phyloP scores from a whole-genome alignment of 2,797 vertebrate genomes.

The Poeciliopsis paucimaculata region DNA sequence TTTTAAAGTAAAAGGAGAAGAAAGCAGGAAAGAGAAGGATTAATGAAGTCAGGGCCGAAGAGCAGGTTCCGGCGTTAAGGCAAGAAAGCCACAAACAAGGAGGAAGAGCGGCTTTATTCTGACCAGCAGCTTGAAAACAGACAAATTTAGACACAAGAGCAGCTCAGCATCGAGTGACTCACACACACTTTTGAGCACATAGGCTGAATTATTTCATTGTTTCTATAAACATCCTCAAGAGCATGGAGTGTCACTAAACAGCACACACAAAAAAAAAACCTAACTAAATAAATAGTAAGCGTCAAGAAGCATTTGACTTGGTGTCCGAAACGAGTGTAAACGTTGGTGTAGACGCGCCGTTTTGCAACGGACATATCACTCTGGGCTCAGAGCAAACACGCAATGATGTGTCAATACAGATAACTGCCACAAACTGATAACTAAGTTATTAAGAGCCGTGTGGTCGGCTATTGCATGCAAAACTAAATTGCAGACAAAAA shows the following conservation, averaged over 20 bases:
- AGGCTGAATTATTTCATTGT: constrained; percentile 12
- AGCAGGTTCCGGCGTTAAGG: constrained; percentile 67
- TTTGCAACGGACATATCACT: constrained; percentile 24
- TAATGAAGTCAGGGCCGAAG: constrained; percentile 45
- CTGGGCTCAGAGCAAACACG: constrained; percentile 27
- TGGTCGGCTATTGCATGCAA: background rate
- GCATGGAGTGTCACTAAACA: constrained; percentile 1
- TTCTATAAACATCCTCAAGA: background rate
- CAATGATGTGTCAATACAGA: constrained; percentile 34
- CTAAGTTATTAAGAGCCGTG: background rate
- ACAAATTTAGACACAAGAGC: constrained; percentile 42
- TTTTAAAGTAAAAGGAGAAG: constrained; percentile 38
- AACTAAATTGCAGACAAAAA: constrained; percentile 16
- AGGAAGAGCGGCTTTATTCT: constrained; percentile 42
- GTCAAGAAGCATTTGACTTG: background rate
- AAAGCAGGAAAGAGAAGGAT: constrained; percentile 57
- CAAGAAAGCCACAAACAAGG: constrained; percentile 61
- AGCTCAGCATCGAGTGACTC: constrained; percentile 36
- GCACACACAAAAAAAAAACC: background rate
- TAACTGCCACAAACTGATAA: constrained; percentile 3
- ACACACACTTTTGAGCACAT: constrained; percentile 29
- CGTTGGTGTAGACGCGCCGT: constrained; percentile 18
- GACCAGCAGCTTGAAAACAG: constrained; percentile 28
- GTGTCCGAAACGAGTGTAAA: constrained; percentile 2
- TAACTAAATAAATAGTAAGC: constrained; percentile 1